Conservation (phyloP, 2,797 vertebrate species). For the Hafferia zeledoni region DNA sequence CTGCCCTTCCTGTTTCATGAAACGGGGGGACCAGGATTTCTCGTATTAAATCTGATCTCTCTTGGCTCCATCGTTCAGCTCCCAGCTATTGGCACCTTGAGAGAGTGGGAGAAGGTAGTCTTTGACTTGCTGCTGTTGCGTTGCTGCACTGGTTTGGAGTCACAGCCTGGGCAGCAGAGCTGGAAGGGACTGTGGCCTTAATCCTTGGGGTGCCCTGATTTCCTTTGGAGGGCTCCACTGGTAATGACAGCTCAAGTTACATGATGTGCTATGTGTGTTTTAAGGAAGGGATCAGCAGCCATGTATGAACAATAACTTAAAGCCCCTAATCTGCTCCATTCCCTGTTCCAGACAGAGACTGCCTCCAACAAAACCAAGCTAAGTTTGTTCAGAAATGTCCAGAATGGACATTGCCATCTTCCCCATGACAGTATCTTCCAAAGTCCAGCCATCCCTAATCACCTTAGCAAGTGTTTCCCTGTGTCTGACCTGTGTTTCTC, state of each 20-base stretch:
- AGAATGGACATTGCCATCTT: background rate
- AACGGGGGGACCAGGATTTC: background rate
- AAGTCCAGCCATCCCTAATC: background rate
- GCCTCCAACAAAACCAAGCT: background rate
- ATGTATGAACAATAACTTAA: background rate
- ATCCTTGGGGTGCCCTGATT: background rate
- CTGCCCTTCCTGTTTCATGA: background rate
- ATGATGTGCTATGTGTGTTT: rapidly evolving
- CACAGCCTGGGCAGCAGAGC: background rate
- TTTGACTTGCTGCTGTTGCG: background rate
- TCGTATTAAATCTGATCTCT: background rate
- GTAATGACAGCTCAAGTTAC: background rate
- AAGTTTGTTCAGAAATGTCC: background rate
- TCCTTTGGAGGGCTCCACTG: background rate
- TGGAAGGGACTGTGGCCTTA: background rate
- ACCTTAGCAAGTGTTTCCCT: background rate
- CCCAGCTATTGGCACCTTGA: background rate
- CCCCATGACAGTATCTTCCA: background rate
- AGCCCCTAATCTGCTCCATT: background rate
- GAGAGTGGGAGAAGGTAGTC: background rate
- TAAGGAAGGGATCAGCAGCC: background rate
- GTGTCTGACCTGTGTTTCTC: background rate
- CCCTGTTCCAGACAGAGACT: background rate
- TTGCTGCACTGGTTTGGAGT: background rate
- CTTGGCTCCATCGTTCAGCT: background rate